Conservation (phyloP, 2,888 invertebrate genomes). For the Yponomeuta sedellus region DNA sequence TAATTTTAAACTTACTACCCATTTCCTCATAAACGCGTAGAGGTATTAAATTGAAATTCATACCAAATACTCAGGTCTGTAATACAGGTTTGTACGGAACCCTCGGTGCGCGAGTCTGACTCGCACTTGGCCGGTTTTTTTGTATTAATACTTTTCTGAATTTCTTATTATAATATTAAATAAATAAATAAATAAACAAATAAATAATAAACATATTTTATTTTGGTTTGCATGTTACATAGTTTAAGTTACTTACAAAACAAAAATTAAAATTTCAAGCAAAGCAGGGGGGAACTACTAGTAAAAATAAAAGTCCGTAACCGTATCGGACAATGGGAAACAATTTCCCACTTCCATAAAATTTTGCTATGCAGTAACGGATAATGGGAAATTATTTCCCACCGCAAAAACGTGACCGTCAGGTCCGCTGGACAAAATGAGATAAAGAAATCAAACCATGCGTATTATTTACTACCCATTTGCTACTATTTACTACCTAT, state of each 20-base stretch:
- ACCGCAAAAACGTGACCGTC: constrained; percentile 9
- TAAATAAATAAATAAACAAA: not conserved
- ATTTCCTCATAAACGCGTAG: no score
- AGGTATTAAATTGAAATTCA: no score
- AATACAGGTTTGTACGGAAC: no score
- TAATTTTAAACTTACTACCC: no score
- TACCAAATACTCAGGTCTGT: no score
- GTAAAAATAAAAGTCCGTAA: constrained; percentile 10
- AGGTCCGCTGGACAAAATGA: no score
- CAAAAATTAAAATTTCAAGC: not conserved
- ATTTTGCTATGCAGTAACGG: constrained; percentile 6
- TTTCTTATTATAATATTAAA: not conserved
- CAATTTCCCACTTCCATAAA: constrained; percentile 14
- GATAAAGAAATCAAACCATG: no score
- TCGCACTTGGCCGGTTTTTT: no score
- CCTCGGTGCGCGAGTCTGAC: no score
- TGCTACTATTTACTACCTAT: no score
- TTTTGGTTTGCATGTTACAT: not conserved
- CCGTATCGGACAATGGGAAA: constrained; percentile 14
- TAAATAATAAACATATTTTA: not conserved
- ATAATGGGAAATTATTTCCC: constrained; percentile 15
- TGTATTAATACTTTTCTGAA: not conserved
- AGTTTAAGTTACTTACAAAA: constrained; percentile 1
- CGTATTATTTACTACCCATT: no score
- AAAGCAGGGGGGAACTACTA: constrained; percentile 5